phyloP scores from a whole-genome alignment of 1,140 invertebrate genomes.

The Hylaeus anthracinus region DNA sequence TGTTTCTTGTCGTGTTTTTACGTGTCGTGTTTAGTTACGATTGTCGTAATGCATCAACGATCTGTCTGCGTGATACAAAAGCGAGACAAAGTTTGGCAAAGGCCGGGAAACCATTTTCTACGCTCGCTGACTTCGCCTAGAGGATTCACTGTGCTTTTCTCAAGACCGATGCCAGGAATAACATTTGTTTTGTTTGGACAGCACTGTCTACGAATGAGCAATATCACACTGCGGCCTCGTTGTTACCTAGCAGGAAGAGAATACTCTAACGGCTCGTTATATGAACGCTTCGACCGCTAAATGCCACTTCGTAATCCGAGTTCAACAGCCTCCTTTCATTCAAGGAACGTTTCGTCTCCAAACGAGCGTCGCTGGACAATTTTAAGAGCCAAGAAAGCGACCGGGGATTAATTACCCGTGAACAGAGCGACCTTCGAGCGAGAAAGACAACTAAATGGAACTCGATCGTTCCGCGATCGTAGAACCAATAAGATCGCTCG shows the following conservation, averaged over 20 bases:
- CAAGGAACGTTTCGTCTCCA: not conserved
- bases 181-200: constrained; percentile 38
- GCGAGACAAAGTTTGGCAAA: not conserved
- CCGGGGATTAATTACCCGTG: not conserved
- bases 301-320: not conserved
- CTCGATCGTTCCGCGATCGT: not conserved
- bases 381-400: not conserved
- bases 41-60: not conserved
- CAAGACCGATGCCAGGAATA: constrained; percentile 42
- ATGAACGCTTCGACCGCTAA: constrained; percentile 3
- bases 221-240: constrained; percentile 15
- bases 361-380: too few relatives aligned
- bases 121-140: not conserved
- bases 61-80: not conserved
- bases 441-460: not conserved
- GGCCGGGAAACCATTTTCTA: constrained; percentile 4
- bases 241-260: constrained; percentile 22
- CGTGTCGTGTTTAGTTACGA: not conserved
- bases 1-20: not conserved
- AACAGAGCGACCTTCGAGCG: not conserved
- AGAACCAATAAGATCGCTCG: constrained; percentile 10
- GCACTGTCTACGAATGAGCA: not conserved
- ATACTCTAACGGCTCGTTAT: constrained; percentile 17
- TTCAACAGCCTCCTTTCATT: constrained; percentile 11
- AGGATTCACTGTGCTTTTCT: constrained; percentile 14